Evolutionary conservation across 2,113 vertebrate genomes (phyloP).

Genomic region (Chloropsis hardwickii): DNA sequence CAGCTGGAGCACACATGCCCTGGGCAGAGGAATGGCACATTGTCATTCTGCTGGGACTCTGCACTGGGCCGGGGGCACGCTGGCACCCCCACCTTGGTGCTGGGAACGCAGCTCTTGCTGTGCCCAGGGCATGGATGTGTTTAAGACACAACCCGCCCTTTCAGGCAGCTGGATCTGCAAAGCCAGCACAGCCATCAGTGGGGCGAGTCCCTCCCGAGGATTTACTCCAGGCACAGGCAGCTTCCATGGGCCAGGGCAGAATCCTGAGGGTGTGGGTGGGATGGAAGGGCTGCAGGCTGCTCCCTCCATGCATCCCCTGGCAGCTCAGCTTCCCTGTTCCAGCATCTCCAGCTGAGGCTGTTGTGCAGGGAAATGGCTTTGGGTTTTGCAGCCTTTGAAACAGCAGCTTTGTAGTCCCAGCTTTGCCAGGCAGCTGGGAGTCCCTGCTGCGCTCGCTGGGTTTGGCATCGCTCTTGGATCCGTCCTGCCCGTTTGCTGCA

Average conservation of each 20-base stretch:
- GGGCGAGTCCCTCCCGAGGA: fast-evolving
- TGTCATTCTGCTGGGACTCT: fast-evolving
- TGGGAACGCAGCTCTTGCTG: fast-evolving
- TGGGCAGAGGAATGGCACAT: fast-evolving
- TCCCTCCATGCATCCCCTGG: fast-evolving
- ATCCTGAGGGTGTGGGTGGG: fast-evolving
- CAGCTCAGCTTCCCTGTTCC: background rate
- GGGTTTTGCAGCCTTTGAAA: background rate
- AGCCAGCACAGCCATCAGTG: background rate
- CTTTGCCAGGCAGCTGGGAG: background rate
- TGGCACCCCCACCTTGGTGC: background rate
- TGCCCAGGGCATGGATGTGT: background rate
- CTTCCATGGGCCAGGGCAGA: background rate
- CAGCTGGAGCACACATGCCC: fast-evolving
- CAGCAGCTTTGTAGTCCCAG: background rate
- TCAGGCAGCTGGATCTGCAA: background rate
- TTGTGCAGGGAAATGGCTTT: background rate
- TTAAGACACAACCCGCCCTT: background rate
- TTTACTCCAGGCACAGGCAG: background rate
- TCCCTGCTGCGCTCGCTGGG: background rate
- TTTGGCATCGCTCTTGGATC: background rate
- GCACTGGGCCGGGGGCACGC: fast-evolving
- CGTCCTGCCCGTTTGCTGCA: background rate
- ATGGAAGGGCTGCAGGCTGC: background rate
- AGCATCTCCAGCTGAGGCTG: background rate